phyloP scores from a whole-genome alignment of 53 echinoderm and acorn worm species.

The Temnopleurus reevesii region DNA sequence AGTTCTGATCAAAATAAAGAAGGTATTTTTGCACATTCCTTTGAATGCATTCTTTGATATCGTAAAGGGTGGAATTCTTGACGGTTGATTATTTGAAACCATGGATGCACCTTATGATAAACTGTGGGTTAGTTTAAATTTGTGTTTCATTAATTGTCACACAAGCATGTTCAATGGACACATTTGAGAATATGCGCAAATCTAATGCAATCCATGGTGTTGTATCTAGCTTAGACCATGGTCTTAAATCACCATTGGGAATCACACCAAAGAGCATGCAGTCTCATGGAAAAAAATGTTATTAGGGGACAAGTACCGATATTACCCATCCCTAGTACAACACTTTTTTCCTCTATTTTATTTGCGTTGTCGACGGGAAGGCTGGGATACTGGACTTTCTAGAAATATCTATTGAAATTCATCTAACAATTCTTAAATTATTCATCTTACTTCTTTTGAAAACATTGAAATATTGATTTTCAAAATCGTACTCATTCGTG shows the following conservation, averaged over 20 bases:
- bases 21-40: conserved; percentile 49
- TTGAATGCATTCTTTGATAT: conserved; percentile 24
- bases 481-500: no score
- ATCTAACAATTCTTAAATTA: no score
- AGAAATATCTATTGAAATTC: no score
- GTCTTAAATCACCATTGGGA: conserved; percentile 2
- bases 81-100: neutral
- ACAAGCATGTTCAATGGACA: conserved; percentile 2
- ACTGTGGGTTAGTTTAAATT: neutral
- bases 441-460: no score
- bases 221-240: neutral
- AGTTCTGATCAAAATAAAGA: conserved; percentile 32
- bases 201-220: conserved; percentile 4
- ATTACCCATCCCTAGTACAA: neutral
- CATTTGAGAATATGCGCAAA: neutral
- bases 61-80: conserved; percentile 23
- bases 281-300: neutral
- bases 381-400: neutral
- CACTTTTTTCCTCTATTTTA: neutral
- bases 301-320: neutral
- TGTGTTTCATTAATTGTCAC: neutral
- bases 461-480: no score
- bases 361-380: neutral
- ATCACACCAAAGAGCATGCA: neutral
- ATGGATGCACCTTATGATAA: neutral